Conservation (phyloP, 2,797 vertebrate species). For the Discoglossus pictus region DNA sequence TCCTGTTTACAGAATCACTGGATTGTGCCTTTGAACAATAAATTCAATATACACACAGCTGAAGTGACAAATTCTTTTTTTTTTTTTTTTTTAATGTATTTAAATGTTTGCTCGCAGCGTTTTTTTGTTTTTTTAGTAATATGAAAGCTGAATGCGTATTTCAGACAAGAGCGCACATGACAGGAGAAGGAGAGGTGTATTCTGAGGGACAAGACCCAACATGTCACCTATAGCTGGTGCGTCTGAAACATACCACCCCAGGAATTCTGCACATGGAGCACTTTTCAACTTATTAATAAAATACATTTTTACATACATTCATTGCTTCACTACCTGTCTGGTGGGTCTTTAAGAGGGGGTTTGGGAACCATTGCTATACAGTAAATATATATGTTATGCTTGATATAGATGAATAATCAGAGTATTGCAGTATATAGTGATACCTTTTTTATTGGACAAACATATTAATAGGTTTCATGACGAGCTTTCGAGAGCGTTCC, state of each 20-base stretch:
- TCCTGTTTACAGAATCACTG: neutral
- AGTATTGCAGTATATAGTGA: no score
- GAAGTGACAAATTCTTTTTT: slow-evolving; percentile 7
- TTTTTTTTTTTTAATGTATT: neutral
- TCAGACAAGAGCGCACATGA: slow-evolving; percentile 24
- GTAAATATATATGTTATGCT: no score
- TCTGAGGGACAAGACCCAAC: slow-evolving; percentile 24
- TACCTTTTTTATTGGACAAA: no score
- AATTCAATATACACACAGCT: slow-evolving; percentile 24
- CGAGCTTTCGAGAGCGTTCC: no score
- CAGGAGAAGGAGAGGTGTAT: slow-evolving; percentile 12
- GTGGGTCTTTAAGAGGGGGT: no score
- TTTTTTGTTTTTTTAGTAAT: slow-evolving; percentile 1
- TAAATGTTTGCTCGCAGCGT: neutral
- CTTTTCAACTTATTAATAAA: no score
- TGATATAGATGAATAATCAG: no score
- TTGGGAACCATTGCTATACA: no score
- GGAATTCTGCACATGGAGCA: slow-evolving; percentile 7
- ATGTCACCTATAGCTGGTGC: neutral
- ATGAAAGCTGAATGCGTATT: neutral
- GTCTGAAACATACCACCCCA: slow-evolving; percentile 7
- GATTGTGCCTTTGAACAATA: slow-evolving; percentile 3
- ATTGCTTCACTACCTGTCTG: neutral
- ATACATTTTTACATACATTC: no score
- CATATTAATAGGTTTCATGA: no score